These are phyloP conservation scores for Perizoma flavofasciatum DNA, from an alignment of 2,888 invertebrate species.

Conservation along the genomic window DNA sequence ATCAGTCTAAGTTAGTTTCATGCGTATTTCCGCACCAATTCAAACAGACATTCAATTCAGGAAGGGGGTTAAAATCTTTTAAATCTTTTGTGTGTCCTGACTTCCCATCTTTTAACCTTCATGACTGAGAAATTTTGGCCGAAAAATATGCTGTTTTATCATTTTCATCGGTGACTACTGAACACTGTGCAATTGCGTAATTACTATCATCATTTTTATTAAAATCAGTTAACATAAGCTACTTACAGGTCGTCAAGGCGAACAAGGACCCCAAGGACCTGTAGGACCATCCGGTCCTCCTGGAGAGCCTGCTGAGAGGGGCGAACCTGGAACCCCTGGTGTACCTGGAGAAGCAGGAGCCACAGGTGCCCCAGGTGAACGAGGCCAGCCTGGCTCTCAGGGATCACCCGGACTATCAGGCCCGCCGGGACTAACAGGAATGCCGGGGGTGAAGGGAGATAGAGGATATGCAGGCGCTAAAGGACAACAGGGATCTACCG, in stretches of 20 bases:
- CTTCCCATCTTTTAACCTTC: too few species aligned
- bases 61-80: too few species aligned
- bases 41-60: too few species aligned
- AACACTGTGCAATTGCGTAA: too few species aligned
- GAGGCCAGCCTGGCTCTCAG: constrained; percentile 88
- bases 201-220: too few species aligned
- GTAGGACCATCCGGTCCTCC: constrained; percentile 90
- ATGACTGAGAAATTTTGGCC: too few species aligned
- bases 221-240: too few species aligned
- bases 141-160: too few species aligned
- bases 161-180: too few species aligned
- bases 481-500: constrained; percentile 89
- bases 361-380: constrained; percentile 88
- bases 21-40: too few species aligned
- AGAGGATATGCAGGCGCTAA: constrained; percentile 88
- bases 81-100: too few species aligned
- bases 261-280: constrained; percentile 90
- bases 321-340: constrained; percentile 90
- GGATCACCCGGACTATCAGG: constrained; percentile 89
- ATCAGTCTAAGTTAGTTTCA: too few species aligned
- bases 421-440: constrained; percentile 86
- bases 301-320: constrained; percentile 92
- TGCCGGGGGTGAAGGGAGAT: constrained; percentile 89
- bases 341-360: constrained; percentile 88
- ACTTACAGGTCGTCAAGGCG: constrained; percentile 86